Evolutionary conservation across 2,113 vertebrate species (phyloP), one percentile per base, ranked within the genome.

Genomic region (Chloropsis cyanopogon): DNA sequence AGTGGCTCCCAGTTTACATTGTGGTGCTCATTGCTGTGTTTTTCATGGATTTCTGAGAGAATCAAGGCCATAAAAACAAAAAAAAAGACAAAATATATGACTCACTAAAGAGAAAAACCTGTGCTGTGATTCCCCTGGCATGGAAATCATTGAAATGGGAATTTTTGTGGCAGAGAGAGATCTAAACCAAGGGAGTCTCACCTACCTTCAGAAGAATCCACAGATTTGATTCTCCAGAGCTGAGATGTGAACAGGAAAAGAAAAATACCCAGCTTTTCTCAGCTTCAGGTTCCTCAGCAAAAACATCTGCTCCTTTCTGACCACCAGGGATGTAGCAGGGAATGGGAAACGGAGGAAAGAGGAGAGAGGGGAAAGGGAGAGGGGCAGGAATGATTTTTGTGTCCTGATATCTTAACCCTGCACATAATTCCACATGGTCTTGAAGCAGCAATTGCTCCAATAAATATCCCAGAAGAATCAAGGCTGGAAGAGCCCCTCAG

Each of bases 401-500:
- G 44, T 21, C 46, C 63, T 60, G 37, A 2, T 47, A 17, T 50
- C 28, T 25, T 20, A 20, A 60, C 33, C 57, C 57, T 41, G 68
- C 71, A n/a, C 12, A 9, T 26, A 54, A 76, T 73, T 83, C 44
- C 64, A 33, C 33, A 7, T 19, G 28, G 35, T 7, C 49, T 64
- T 61, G 83, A 88, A 60, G 49, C 49, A 86, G 23, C 24, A 81
- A 41, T 42, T 59, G 28, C 52, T 90, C 46, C 25, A 26, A 17
- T 50, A 28, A 91, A 50, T 60, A 68, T 54, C 4, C 42, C 71
- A 59, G 52, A 14, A 31, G 1, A 3, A 31, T 3, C 16, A 11
- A 3, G 35, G 52, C 1, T n/a, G 56, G 39, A 5, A 16, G 15
- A 20, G 39, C 3, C 39, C 54, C 2, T 0, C 3, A 12, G 64